Conservation (phyloP, 2,113 vertebrate species). For the Tyrannus savana region DNA sequence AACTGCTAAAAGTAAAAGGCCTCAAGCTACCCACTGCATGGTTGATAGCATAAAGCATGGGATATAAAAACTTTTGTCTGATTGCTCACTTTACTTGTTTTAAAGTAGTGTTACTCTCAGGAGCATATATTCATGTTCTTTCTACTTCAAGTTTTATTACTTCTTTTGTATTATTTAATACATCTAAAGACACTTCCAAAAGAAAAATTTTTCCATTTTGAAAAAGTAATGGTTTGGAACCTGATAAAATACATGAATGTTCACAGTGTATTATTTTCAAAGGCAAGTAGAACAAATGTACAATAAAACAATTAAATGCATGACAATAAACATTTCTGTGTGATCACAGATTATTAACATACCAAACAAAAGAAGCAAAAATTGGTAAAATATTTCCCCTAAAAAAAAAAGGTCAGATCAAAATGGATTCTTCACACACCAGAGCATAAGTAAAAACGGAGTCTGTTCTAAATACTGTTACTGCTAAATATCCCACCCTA, state of each 20-base stretch:
- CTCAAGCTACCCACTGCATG: constrained; percentile 79
- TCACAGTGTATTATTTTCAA: constrained; percentile 52
- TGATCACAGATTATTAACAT: neutral
- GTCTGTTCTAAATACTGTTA: constrained; percentile 16
- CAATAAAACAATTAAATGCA: constrained; percentile 68
- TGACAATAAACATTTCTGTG: constrained; percentile 49
- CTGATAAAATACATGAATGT: constrained; percentile 71
- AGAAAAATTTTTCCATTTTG: constrained; percentile 96
- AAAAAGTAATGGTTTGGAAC: constrained; percentile 82
- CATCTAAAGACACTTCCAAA: constrained; percentile 83
- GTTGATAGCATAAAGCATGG: constrained; percentile 83
- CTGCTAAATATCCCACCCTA: constrained; percentile 13
- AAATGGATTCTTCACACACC: constrained; percentile 12
- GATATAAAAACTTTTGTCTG: constrained; percentile 80
- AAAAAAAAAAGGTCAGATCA: constrained; percentile 39
- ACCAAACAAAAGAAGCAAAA: constrained; percentile 31
- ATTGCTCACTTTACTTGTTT: constrained; percentile 81
- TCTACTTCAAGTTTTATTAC: constrained; percentile 86
- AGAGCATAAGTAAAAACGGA: neutral
- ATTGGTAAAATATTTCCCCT: constrained; percentile 32
- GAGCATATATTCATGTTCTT: constrained; percentile 85
- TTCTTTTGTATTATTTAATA: constrained; percentile 93
- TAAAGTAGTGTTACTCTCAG: constrained; percentile 75
- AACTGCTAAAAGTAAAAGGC: constrained; percentile 80
- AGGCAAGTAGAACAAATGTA: constrained; percentile 56